A percentile compares a stretch with the other conserved stretches of the same genome.
phyloP scores from a whole-genome alignment of 1,140 invertebrate species.

The Chironomus tepperi region DNA sequence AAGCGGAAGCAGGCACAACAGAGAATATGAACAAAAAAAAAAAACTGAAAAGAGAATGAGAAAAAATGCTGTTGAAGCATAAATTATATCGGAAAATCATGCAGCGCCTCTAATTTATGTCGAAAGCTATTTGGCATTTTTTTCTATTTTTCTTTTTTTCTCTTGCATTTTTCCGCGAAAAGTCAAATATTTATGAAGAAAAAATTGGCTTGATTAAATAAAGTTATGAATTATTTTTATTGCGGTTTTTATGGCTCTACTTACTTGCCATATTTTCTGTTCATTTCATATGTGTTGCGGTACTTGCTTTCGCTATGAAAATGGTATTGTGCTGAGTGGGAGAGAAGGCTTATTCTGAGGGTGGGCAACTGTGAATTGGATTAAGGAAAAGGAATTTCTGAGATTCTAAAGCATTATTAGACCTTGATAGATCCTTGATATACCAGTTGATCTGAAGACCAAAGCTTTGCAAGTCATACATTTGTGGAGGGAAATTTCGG shows the following conservation, averaged over 20 bases:
- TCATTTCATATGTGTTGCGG: no score
- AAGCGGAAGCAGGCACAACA: neutral
- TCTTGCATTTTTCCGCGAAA: neutral
- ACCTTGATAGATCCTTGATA: no score
- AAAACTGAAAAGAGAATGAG: neutral
- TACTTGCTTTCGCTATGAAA: no score
- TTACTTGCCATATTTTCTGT: neutral
- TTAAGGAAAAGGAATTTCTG: no score
- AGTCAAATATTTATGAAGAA: no score
- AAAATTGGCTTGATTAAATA: conserved; percentile 14
- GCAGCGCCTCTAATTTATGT: conserved; percentile 12
- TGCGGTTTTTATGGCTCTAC: neutral
- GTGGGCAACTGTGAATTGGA: no score
- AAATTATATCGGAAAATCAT: conserved; percentile 9
- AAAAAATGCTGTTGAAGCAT: conserved; percentile 13
- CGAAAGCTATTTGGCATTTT: neutral
- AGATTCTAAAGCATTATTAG: no score
- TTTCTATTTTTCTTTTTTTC: neutral
- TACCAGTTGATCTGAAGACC: no score
- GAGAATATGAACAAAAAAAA: neutral
- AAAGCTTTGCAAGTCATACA: no score
- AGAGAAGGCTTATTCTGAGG: no score
- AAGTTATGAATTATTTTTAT: conserved; percentile 15
- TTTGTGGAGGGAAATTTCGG: no score
- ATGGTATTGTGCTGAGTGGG: no score